These are phyloP conservation scores for Dendrolimus pini DNA, from an alignment of 2,888 invertebrate genomes.

Conservation along the genomic window DNA sequence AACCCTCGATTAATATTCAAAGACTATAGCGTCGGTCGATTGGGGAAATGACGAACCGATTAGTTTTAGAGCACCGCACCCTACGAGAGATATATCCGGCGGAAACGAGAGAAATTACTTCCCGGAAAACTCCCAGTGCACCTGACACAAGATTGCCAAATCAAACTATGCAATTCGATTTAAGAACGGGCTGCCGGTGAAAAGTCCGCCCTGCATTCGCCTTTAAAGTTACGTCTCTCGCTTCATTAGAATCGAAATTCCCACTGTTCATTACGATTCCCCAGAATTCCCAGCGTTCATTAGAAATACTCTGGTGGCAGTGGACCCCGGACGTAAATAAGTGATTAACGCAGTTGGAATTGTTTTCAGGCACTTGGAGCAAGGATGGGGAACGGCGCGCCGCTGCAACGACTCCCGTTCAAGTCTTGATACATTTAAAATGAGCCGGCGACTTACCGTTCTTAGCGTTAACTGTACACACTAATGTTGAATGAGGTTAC, in stretches of 20 bases:
- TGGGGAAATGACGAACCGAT: conserved; percentile 71
- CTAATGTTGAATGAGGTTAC: conserved; percentile 52
- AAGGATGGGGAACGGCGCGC: conserved; percentile 14
- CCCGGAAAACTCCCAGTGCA: conserved; percentile 47
- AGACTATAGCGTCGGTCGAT: conserved; percentile 50
- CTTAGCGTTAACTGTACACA: conserved; percentile 23
- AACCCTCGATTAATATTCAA: conserved; percentile 31
- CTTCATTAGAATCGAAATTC: conserved; percentile 70
- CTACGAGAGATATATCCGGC: conserved; percentile 64
- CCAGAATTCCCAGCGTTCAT: conserved; percentile 66
- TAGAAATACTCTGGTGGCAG: conserved; percentile 63
- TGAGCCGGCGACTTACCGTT: conserved; percentile 33
- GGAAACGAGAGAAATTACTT: conserved; percentile 64
- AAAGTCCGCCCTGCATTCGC: conserved; percentile 30
- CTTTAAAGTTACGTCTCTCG: conserved; percentile 36
- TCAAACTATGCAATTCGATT: conserved; percentile 47
- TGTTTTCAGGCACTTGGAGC: conserved; percentile 58
- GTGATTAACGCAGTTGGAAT: conserved; percentile 74
- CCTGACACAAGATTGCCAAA: conserved; percentile 45
- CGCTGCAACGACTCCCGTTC: conserved; percentile 47
- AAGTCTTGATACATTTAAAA: conserved; percentile 69
- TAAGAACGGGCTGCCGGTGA: conserved; percentile 35
- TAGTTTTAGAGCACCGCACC: conserved; percentile 60
- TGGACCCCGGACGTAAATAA: conserved; percentile 69
- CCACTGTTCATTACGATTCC: conserved; percentile 71